Base-by-base conservation (phyloP, 1,140 invertebrate genomes). In the Zelostemma sp. region DNA sequence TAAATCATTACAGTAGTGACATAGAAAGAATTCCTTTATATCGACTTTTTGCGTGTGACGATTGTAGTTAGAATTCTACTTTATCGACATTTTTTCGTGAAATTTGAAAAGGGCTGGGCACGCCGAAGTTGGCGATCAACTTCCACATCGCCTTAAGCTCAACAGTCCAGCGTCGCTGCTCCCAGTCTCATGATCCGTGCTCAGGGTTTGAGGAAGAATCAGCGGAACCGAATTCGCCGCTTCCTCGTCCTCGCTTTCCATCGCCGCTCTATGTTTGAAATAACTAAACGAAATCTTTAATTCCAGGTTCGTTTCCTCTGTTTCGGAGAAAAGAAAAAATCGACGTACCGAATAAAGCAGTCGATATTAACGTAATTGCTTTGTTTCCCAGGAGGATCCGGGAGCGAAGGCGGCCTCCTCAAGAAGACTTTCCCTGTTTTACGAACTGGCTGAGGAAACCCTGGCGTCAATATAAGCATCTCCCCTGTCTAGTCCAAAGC, bases 301-400 rank as follows among this genome's bases (percentile, higher is more conserved):
- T 4, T 8, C 21, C 21, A n/a, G n/a, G n/a, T n/a, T n/a, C n/a
- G n/a, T n/a, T 25, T 25, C 21, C 21, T 25, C 8, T 8, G n/a
- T n/a, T n/a, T n/a, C n/a, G n/a, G n/a, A n/a, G 8, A 25, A 3
- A 3, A 25, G 8, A 25, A 25, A 4, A 25, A 25, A 8, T 25
- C 21, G 8, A 89, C 89, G 89, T 83, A 93, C 91, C 92, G 89
- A 77, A 95, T 90, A 75, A 95, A 95, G 81, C 94, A 95, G 79
- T 95, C 93, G 85, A 95, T 95, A 82, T 95, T 95, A 79, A 95
- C 93, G 85, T 95, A 95, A 85, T 95, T 95, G 62, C 92, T 92
- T 50, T 90, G 89, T 79, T 90, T 88, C 66, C 90, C 90, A 19
- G 91, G 91, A 35, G 91, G 90, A 80, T 93, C 92, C 19, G 92